Conservation (phyloP, 1,140 invertebrate genomes). For the Tenebrio molitor region DNA sequence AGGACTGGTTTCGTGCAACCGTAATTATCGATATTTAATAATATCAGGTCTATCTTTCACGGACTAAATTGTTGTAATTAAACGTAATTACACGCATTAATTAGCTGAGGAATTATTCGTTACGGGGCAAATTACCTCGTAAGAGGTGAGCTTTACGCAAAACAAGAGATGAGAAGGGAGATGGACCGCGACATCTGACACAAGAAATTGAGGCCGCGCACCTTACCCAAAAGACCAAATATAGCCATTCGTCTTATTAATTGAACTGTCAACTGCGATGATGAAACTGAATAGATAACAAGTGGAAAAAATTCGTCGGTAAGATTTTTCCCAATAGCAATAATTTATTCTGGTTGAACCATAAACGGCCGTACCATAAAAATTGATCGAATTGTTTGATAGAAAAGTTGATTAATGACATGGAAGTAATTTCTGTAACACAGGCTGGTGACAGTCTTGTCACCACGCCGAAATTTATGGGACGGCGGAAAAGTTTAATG, state of each 20-base stretch:
- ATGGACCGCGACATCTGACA: neutral
- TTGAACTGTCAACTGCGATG: too few species aligned
- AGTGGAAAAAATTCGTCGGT: too few species aligned
- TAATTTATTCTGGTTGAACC: too few species aligned
- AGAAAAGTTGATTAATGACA: slow-evolving; percentile 20
- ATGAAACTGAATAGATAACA: too few species aligned
- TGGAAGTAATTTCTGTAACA: slow-evolving; percentile 10
- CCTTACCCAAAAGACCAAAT: too few species aligned
- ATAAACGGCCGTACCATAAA: too few species aligned
- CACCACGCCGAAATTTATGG: slow-evolving; percentile 26
- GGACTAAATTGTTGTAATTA: neutral
- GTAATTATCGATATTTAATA: slow-evolving; percentile 13
- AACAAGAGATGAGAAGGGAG: neutral
- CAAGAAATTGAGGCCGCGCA: too few species aligned
- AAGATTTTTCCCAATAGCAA: too few species aligned
- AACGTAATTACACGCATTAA: neutral
- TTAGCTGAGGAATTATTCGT: neutral
- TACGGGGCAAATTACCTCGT: neutral
- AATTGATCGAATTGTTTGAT: too few species aligned
- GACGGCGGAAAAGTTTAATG: slow-evolving; percentile 34
- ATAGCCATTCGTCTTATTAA: too few species aligned
- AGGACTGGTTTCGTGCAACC: slow-evolving; percentile 8
- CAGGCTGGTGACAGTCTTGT: slow-evolving; percentile 19
- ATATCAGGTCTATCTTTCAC: neutral
- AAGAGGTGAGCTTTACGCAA: neutral